These are phyloP conservation scores for Callimorpha dominula DNA, from an alignment of 2,888 invertebrate species.

Conservation along the genomic window DNA sequence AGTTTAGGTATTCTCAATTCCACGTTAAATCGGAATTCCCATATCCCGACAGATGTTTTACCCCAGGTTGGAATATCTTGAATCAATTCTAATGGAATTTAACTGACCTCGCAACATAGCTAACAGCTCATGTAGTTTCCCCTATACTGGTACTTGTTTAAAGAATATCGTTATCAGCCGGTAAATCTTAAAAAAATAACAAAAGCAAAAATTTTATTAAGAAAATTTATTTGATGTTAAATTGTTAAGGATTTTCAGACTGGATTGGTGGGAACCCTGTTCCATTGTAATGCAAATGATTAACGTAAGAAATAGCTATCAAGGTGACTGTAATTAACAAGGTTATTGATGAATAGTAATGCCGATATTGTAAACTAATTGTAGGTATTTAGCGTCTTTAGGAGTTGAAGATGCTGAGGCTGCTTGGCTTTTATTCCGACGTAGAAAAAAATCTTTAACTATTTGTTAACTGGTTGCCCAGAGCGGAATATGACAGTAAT, in stretches of 20 bases:
- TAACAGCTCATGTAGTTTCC: not conserved
- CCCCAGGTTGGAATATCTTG: not conserved
- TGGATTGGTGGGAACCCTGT: conserved; percentile 8
- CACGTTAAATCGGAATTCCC: not conserved
- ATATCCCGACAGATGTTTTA: not conserved
- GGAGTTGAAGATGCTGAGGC: not conserved
- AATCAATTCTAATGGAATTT: not conserved
- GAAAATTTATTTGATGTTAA: not conserved
- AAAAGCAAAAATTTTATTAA: not conserved
- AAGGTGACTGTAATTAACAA: conserved; percentile 44
- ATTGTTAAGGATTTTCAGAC: conserved; percentile 5
- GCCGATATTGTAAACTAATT: not conserved
- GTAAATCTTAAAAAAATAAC: not conserved
- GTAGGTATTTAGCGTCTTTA: not conserved
- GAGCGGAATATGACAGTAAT: not conserved
- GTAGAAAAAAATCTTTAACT: too few relatives aligned
- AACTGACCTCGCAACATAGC: not conserved
- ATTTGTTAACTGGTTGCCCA: too few relatives aligned
- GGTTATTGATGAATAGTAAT: conserved; percentile 11
- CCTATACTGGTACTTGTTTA: not conserved
- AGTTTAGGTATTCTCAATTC: not conserved
- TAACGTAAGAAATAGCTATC: conserved; percentile 17
- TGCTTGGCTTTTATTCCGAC: too few relatives aligned
- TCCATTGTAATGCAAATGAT: conserved; percentile 21
- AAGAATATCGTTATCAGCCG: too few relatives aligned